Evolutionary conservation across 2,113 vertebrate genomes (phyloP).

Genomic region (Mystacornis crossleyi): DNA sequence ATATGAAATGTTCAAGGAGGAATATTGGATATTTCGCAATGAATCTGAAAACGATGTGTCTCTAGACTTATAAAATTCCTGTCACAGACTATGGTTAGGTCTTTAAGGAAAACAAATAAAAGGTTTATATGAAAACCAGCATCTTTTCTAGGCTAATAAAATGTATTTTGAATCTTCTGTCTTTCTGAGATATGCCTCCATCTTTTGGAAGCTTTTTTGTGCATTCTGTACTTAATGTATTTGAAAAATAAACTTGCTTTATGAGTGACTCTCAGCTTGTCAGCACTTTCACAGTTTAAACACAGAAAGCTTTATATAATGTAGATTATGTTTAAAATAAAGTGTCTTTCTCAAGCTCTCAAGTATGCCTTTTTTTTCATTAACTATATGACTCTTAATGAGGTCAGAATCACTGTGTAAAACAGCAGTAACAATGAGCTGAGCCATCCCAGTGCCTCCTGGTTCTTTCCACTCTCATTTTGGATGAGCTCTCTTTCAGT

Average conservation of each 20-base stretch:
- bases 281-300: conserved; percentile 29
- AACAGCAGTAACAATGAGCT: not conserved
- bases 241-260: conserved; percentile 31
- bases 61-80: not conserved
- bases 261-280: not conserved
- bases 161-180: not conserved
- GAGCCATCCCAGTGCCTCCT: not conserved
- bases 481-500: not conserved
- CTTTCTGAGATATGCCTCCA: not conserved
- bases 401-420: not conserved
- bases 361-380: not conserved
- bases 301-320: not conserved
- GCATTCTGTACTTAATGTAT: not conserved
- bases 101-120: not conserved
- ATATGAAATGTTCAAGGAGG: not conserved
- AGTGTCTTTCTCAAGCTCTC: not conserved
- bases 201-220: not conserved
- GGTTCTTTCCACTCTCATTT: not conserved
- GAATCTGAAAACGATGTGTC: not conserved
- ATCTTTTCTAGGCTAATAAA: not conserved
- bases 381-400: not conserved
- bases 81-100: not conserved
- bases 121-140: not conserved
- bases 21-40: not conserved
- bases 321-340: not conserved